Conservation (phyloP, 1,140 invertebrate species). For the Apolygus lucorum region DNA sequence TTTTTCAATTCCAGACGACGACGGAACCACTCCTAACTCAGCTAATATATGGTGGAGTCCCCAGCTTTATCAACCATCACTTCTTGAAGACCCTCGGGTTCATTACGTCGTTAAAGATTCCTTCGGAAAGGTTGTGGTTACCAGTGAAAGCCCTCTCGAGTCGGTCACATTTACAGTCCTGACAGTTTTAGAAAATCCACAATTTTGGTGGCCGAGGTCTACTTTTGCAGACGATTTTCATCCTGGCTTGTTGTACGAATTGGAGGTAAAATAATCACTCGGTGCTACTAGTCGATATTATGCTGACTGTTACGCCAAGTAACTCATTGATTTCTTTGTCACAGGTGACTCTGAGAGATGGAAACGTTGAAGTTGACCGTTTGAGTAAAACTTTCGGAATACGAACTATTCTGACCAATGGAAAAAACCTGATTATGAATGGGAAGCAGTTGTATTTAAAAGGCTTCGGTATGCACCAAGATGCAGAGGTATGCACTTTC, state of each 20-base stretch:
- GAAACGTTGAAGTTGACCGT: constrained; percentile 35
- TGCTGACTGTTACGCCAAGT: not conserved
- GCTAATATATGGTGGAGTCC: too few relatives aligned
- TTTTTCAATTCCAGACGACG: too few relatives aligned
- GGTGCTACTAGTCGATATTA: not conserved
- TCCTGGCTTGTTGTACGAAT: constrained; percentile 46
- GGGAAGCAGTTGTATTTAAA: constrained; percentile 49
- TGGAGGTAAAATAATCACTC: constrained; percentile 39
- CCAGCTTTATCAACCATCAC: too few relatives aligned
- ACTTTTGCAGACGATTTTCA: constrained; percentile 36
- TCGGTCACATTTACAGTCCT: not conserved
- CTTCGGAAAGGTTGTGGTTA: not conserved
- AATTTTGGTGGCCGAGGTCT: constrained; percentile 34
- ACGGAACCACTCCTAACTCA: too few relatives aligned
- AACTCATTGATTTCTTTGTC: not conserved
- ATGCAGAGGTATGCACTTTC: constrained; percentile 51
- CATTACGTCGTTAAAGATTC: not conserved
- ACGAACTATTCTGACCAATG: constrained; percentile 43
- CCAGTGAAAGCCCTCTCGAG: not conserved
- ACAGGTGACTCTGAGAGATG: constrained; percentile 4
- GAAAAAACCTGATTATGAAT: constrained; percentile 47
- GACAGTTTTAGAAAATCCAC: too few relatives aligned
- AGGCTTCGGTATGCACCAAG: constrained; percentile 59
- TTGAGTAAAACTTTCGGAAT: constrained; percentile 51
- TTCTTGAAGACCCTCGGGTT: too few relatives aligned